A percentile compares a stretch with the other conserved stretches of the same genome.
Conservation (phyloP, 2,888 invertebrate genomes). For the Heliconius charithonia region DNA sequence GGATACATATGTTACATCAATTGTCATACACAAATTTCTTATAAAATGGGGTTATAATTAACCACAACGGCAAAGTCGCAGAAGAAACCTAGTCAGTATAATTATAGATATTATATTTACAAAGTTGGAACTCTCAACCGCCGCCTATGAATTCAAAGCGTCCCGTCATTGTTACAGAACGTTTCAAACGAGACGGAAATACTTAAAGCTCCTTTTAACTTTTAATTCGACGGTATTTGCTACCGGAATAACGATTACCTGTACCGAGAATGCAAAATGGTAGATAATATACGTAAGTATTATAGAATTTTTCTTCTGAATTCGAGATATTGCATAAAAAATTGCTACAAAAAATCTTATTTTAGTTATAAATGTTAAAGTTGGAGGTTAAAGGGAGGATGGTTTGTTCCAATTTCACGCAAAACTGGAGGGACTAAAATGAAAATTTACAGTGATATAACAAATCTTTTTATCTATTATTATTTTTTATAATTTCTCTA, state of each 20-base stretch:
- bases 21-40: too few species aligned
- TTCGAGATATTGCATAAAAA: too few species aligned
- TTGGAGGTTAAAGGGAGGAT: too few species aligned
- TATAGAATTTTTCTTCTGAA: neutral
- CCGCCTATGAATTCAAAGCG: conserved; percentile 28
- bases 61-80: neutral
- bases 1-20: too few species aligned
- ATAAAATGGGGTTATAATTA: neutral
- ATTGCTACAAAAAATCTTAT: too few species aligned
- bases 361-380: too few species aligned
- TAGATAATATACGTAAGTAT: neutral
- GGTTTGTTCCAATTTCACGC: too few species aligned
- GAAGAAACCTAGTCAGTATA: neutral
- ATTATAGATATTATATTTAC: neutral
- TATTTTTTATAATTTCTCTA: too few species aligned
- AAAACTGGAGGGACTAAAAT: too few species aligned
- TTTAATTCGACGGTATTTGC: conserved; percentile 34
- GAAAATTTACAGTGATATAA: too few species aligned
- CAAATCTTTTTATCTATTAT: too few species aligned
- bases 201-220: conserved; percentile 34
- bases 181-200: conserved; percentile 29
- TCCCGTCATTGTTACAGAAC: conserved; percentile 21
- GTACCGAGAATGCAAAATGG: neutral
- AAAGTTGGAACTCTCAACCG: conserved; percentile 21
- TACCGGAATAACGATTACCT: conserved; percentile 34